phyloP scores from a whole-genome alignment of 2,113 vertebrate genomes.

The Cricetomys ansorgei region DNA sequence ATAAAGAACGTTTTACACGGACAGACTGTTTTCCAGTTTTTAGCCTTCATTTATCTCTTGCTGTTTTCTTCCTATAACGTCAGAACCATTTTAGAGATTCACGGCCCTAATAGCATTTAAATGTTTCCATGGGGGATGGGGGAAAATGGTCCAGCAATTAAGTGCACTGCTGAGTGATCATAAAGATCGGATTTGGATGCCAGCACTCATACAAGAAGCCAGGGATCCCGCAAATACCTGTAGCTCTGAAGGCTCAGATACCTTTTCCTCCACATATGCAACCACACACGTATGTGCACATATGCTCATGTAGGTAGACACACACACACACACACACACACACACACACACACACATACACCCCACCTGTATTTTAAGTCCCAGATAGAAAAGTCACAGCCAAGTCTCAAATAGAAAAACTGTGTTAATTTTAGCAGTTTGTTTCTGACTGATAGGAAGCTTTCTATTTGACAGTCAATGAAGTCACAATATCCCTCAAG shows the following conservation, averaged over 20 bases:
- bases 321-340: no score
- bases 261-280: background rate
- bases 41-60: background rate
- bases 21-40: background rate
- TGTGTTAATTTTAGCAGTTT: background rate
- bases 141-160: background rate
- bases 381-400: background rate
- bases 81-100: slow-evolving; percentile 32
- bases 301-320: background rate
- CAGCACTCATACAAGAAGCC: background rate
- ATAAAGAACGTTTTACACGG: background rate
- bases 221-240: background rate
- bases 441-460: slow-evolving; percentile 36
- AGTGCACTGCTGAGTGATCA: background rate
- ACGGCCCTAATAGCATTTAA: background rate
- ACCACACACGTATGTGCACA: no score
- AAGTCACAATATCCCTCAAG: background rate
- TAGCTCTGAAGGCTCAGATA: no score
- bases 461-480: background rate
- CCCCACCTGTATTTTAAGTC: background rate
- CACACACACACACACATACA: background rate
- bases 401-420: background rate
- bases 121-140: background rate
- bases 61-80: background rate
- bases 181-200: no score